These are phyloP conservation scores for Oscheius onirici DNA, from an alignment of 2,888 invertebrate species.

Conservation along the genomic window DNA sequence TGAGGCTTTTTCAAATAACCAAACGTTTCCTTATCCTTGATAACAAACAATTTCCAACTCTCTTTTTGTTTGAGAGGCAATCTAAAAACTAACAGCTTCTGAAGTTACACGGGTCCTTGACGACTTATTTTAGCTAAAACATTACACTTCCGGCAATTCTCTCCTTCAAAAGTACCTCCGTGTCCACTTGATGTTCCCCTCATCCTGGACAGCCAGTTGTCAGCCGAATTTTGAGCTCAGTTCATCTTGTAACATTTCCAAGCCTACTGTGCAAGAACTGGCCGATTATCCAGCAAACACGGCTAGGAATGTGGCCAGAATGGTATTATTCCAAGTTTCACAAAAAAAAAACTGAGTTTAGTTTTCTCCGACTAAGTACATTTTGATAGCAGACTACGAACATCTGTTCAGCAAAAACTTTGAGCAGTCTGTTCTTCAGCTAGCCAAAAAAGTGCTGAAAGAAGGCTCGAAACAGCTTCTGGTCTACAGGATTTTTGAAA, in stretches of 20 bases:
- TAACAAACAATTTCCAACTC: too few species aligned
- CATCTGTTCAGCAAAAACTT: conserved; percentile 33
- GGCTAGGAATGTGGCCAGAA: conserved; percentile 34
- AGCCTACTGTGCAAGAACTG: conserved; percentile 2
- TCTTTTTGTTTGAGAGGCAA: too few species aligned
- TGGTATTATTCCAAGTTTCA: conserved; percentile 5
- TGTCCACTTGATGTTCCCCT: conserved; percentile 23
- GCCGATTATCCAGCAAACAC: conserved; percentile 33
- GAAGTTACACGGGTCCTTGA: too few species aligned
- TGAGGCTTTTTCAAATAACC: too few species aligned
- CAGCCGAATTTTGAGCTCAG: not conserved
- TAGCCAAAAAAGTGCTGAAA: not conserved
- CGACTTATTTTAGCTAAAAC: conserved; percentile 2
- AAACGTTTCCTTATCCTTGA: too few species aligned
- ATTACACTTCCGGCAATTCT: not conserved
- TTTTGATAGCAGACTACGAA: conserved; percentile 35
- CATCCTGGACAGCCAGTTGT: not conserved
- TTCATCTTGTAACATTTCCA: not conserved
- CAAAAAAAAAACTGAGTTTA: conserved; percentile 15
- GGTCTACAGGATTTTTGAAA: conserved; percentile 37
- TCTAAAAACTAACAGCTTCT: too few species aligned
- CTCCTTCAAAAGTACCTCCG: conserved; percentile 13
- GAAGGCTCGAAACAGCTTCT: conserved; percentile 3
- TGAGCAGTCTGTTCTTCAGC: conserved; percentile 25
- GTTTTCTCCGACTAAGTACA: conserved; percentile 33